A percentile compares a stretch with the other conserved stretches of the same genome.
phyloP scores from a whole-genome alignment of 2,113 vertebrate species.

The crab-eating macaque (Macaca fascicularis) region DNA sequence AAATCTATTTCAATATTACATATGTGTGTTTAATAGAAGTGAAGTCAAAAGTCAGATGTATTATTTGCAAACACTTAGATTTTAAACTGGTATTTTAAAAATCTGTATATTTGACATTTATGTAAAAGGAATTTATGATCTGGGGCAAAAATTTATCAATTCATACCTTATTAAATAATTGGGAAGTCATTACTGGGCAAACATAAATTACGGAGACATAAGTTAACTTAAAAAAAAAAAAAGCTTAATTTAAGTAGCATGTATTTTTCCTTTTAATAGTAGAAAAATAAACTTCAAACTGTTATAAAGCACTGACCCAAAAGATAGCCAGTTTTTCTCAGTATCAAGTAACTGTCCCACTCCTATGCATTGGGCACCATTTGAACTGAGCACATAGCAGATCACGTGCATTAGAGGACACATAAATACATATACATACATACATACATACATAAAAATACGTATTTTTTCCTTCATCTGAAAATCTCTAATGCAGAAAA shows the following conservation, averaged over 20 bases:
- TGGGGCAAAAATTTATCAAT: constrained; percentile 38
- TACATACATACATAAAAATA: not conserved
- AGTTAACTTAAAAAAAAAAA: constrained; percentile 30
- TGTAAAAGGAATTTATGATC: constrained; percentile 3
- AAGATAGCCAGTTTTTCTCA: not conserved
- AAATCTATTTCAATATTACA: constrained; percentile 5
- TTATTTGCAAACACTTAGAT: constrained; percentile 46
- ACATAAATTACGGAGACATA: constrained; percentile 26
- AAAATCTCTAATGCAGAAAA: constrained; percentile 36
- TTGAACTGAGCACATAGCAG: constrained; percentile 4
- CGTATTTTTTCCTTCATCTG: not conserved
- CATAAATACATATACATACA: not conserved
- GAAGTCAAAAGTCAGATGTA: constrained; percentile 62
- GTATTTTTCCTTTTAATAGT: not conserved
- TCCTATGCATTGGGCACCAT: not conserved
- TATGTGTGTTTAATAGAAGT: constrained; percentile 15
- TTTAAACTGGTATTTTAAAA: constrained; percentile 13
- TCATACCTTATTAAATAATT: constrained; percentile 4
- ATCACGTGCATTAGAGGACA: not conserved
- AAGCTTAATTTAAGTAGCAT: not conserved
- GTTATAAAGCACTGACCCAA: not conserved
- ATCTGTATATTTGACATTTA: constrained; percentile 25
- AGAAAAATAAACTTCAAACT: constrained; percentile 16
- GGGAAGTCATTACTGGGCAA: not conserved
- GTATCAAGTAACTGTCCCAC: not conserved